phyloP scores from a whole-genome alignment of 2,888 invertebrate genomes.

The Junonia oenone region DNA sequence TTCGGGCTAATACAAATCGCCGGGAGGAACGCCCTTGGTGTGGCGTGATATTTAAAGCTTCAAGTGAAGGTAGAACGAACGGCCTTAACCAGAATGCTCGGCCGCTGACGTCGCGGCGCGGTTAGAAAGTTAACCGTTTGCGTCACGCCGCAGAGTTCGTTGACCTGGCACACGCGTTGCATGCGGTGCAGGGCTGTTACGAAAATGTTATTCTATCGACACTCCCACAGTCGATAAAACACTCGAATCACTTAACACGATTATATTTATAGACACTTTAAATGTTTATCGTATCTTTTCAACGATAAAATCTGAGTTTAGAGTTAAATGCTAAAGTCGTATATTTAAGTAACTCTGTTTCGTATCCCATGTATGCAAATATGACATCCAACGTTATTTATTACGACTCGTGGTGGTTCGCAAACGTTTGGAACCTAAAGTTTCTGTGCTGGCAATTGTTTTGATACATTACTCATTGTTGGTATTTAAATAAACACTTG shows the following conservation, averaged over 20 bases:
- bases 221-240: background rate
- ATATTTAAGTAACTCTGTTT: background rate
- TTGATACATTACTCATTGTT: background rate
- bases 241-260: background rate
- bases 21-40: conserved; percentile 23
- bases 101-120: conserved; percentile 63
- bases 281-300: background rate
- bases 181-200: conserved; percentile 29
- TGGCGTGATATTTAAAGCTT: conserved; percentile 26
- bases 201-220: conserved; percentile 2
- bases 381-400: background rate
- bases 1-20: background rate
- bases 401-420: background rate
- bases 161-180: conserved; percentile 43
- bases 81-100: conserved; percentile 65
- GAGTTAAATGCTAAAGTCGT: background rate
- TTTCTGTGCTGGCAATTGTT: background rate
- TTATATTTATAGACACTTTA: background rate
- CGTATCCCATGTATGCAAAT: background rate
- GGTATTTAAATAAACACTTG: background rate
- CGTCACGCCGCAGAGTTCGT: conserved; percentile 69
- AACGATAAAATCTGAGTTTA: background rate
- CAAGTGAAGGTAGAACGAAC: conserved; percentile 49
- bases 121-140: conserved; percentile 74
- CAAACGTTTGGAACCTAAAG: background rate